Conservation (phyloP, 2,888 invertebrate species). For the Polymixis flavicincta region DNA sequence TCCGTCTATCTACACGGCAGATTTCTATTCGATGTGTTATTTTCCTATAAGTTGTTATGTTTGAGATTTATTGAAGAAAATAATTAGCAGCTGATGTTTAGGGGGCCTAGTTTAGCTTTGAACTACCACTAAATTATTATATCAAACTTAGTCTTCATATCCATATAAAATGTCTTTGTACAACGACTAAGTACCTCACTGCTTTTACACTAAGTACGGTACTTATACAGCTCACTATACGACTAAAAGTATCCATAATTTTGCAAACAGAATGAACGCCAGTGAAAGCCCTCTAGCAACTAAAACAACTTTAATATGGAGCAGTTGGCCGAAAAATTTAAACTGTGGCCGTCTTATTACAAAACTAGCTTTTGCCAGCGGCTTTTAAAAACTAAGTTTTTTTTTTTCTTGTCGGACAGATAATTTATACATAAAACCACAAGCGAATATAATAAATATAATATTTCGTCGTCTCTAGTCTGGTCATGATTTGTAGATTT, state of each 20-base stretch:
- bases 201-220: slow-evolving; percentile 59
- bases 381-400: too few species aligned
- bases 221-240: slow-evolving; percentile 47
- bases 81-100: background rate
- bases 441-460: background rate
- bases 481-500: background rate
- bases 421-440: background rate
- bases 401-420: background rate
- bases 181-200: slow-evolving; percentile 32
- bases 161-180: slow-evolving; percentile 43
- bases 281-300: slow-evolving; percentile 42
- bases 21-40: background rate
- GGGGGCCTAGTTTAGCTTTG: too few species aligned
- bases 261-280: slow-evolving; percentile 44
- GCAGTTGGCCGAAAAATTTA: slow-evolving; percentile 11
- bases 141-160: slow-evolving; percentile 19
- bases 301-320: slow-evolving; percentile 40
- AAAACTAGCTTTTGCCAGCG: too few species aligned
- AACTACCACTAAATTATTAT: slow-evolving; percentile 23
- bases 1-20: too few species aligned
- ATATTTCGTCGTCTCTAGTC: background rate
- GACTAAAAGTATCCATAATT: slow-evolving; percentile 59
- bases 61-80: background rate
- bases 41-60: background rate
- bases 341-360: background rate